Evolutionary conservation across 1,140 invertebrate genomes (phyloP), one percentile per base, ranked within the genome.

Genomic region (Aphaenogaster ashmeadi): DNA sequence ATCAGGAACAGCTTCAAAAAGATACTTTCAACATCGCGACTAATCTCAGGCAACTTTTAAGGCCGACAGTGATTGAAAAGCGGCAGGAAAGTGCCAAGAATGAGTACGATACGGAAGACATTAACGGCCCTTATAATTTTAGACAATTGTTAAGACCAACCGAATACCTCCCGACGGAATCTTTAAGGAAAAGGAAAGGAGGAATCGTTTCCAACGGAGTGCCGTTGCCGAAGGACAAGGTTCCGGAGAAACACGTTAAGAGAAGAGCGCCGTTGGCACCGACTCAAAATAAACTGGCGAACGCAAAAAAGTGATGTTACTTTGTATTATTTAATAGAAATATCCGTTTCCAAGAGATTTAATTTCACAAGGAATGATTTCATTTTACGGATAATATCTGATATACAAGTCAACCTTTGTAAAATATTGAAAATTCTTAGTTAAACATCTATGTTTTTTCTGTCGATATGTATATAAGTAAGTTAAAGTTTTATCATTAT

Each of bases 71-170:
- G 27, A 95, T 96, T 62, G 95, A 95, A 47, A 94, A 95, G 33
- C 90, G 87, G 11, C 77, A 90, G 6, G 89, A 92, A 36, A 92
- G 86, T 60, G 72, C 87, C 67, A 92, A 93, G 58, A 89, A 87
- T 0, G 91, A 93, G 18, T 92, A 93, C 36, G 96, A 96, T 52
- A 94, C 95, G 9, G 96, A 97, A 52, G 96, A 97, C 64, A 96
- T 96, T 4, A 96, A 96, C 27, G 97, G 97, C 2, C 97, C 97
- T 0, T 97, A 97, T 91, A 97, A 97, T 90, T 98, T 98, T 91
- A 95, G 97, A 66, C 97, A 97, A 91, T 91, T 98, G 8, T 92
- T 98, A 8, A 94, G 97, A 75, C 97, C 97, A 13, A 97, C 97
- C 0, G 95, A 97, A 75, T 96, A 96, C 87, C 96, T 97, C 7